Conservation (phyloP, 2,888 invertebrate species). For the Eucera pruinosa region DNA sequence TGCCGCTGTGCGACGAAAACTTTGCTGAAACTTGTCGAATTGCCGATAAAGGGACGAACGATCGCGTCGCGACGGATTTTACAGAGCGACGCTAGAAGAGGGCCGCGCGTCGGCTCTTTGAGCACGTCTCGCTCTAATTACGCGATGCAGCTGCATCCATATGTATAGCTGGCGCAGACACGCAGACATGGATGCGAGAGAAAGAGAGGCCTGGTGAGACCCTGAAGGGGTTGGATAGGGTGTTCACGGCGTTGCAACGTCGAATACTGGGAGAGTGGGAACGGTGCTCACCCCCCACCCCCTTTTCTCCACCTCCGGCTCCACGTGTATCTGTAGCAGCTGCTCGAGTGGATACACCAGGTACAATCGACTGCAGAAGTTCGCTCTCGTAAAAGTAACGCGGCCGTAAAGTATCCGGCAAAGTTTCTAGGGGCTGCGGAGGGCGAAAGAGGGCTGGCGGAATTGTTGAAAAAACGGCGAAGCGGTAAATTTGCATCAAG, state of each 20-base stretch:
- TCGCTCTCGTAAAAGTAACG: conserved; percentile 48
- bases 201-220: conserved; percentile 48
- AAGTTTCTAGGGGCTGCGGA: neutral
- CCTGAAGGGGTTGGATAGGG: conserved; percentile 53
- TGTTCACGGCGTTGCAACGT: conserved; percentile 68
- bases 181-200: conserved; percentile 35
- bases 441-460: neutral
- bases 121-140: conserved; percentile 78
- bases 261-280: conserved; percentile 36
- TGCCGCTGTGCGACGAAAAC: too few species aligned
- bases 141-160: conserved; percentile 60
- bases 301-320: conserved; percentile 32
- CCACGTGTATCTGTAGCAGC: conserved; percentile 41
- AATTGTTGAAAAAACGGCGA: conserved; percentile 7
- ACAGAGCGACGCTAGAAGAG: conserved; percentile 23
- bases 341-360: conserved; percentile 53
- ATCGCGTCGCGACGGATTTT: conserved; percentile 56
- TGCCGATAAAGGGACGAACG: conserved; percentile 52
- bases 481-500: conserved; percentile 17
- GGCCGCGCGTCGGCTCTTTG: conserved; percentile 63
- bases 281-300: conserved; percentile 13
- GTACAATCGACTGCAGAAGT: conserved; percentile 68
- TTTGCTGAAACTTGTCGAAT: conserved; percentile 49
- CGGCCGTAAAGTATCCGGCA: conserved; percentile 37
- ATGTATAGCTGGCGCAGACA: conserved; percentile 40